Evolutionary conservation across 2,797 vertebrate species (phyloP), one percentile per base, ranked within the genome.

Genomic region (Scyliorhinus canicula): DNA sequence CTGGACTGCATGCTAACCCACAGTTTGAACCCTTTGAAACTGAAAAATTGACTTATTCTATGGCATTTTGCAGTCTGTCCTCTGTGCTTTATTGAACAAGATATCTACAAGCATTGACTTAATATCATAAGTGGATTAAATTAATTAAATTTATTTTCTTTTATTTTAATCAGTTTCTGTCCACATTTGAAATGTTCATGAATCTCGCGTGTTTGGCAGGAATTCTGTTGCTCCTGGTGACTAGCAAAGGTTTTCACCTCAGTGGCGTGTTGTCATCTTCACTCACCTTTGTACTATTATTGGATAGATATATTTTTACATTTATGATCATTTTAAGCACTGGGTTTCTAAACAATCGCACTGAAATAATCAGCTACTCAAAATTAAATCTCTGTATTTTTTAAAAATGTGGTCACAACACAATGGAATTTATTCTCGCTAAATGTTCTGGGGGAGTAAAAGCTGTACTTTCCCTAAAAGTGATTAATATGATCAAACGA

Each of bases 251-350:
- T 60, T 90, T 60, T 90, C 55, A 57, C n/a, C 55, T 40, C 55
- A 90, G 7, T 31, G 60, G 52, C 16, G 1, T 40, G 47, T 67
- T 71, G 26, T 19, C 35, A 40, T 6, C 40, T 65, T 93, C 26
- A 93, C 5, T 40, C 19, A 67, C 74, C 71, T 82, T 93, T 93
- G 24, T 69, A 67, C 55, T 90, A 1, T 93, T 55, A 69, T 50
- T 67, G 40, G 65, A 93, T 93, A 93, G 28, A 93, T 71, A 31
- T 52, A 93, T 71, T 93, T 50, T 93, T 93, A 28, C 65, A 69
- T 50, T 47, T 93, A 71, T 14, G 44, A 52, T 40, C 40, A 60
- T 63, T 40, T 65, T 6, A 52, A 69, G 67, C 8, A 71, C 12
- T 2, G 31, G 1, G 11, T 88, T 91, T 63, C 88, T 40, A 44